These are phyloP conservation scores for Clamator glandarius DNA, from an alignment of 2,797 vertebrate genomes.

Conservation along the genomic window DNA sequence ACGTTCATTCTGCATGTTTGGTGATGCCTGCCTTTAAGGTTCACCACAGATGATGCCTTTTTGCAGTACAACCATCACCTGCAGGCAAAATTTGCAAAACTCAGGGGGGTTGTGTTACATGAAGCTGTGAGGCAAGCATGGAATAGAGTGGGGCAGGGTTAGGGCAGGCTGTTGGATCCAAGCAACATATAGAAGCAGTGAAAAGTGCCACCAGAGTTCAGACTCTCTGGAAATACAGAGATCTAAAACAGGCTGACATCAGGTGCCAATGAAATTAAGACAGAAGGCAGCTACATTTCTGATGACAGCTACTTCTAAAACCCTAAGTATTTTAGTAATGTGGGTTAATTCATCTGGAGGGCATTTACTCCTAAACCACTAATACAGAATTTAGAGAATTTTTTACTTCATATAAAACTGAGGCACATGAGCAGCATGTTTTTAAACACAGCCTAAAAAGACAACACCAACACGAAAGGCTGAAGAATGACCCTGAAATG, in stretches of 20 bases:
- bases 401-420: background rate
- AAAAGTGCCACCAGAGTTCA: background rate
- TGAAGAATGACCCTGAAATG: background rate
- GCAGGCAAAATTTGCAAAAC: background rate
- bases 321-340: background rate
- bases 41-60: background rate
- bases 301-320: background rate
- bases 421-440: background rate
- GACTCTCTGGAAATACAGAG: background rate
- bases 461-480: accelerated
- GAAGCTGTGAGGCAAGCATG: background rate
- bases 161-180: background rate
- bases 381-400: background rate
- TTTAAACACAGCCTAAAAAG: background rate
- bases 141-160: background rate
- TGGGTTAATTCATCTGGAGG: background rate
- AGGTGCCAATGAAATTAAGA: background rate
- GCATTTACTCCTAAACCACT: background rate
- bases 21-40: background rate
- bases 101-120: accelerated
- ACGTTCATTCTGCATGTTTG: background rate
- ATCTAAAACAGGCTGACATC: background rate
- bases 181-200: background rate
- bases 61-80: background rate
- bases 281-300: background rate